These are phyloP conservation scores for Lottia gigantea DNA, from an alignment of 2,888 invertebrate species.

Conservation along the genomic window DNA sequence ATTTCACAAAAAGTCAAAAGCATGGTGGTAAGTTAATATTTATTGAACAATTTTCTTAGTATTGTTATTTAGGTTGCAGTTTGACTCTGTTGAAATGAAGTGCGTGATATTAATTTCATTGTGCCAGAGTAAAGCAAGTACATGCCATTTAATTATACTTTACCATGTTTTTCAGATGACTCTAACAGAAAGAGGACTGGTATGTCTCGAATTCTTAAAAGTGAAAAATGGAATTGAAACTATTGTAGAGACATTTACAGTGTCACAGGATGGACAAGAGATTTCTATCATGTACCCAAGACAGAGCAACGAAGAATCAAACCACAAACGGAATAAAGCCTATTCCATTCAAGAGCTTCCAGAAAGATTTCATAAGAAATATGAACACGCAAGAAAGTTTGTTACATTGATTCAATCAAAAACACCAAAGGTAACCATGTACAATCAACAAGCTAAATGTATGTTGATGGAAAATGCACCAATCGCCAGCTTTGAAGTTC, in stretches of 20 bases:
- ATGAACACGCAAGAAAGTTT: slow-evolving; percentile 5
- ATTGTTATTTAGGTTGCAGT: too few species aligned
- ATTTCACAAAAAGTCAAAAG: neutral
- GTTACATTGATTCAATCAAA: neutral
- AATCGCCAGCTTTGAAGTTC: neutral
- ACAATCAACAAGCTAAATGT: neutral
- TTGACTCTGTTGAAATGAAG: too few species aligned
- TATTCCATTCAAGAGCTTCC: neutral
- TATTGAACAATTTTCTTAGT: too few species aligned
- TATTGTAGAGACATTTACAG: neutral
- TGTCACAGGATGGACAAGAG: neutral
- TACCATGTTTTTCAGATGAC: neutral
- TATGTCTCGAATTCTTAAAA: neutral
- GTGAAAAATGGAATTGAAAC: neutral
- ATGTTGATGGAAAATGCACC: slow-evolving; percentile 1
- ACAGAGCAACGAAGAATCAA: neutral
- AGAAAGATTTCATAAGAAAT: neutral
- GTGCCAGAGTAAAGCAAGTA: too few species aligned
- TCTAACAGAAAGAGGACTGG: neutral
- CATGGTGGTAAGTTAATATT: neutral
- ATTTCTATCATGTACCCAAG: neutral
- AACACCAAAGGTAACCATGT: slow-evolving; percentile 1
- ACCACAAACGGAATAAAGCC: neutral
- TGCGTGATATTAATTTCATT: too few species aligned
- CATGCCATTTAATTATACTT: too few species aligned